Conservation (phyloP, 2,888 invertebrate species). For the Lithophane socia region DNA sequence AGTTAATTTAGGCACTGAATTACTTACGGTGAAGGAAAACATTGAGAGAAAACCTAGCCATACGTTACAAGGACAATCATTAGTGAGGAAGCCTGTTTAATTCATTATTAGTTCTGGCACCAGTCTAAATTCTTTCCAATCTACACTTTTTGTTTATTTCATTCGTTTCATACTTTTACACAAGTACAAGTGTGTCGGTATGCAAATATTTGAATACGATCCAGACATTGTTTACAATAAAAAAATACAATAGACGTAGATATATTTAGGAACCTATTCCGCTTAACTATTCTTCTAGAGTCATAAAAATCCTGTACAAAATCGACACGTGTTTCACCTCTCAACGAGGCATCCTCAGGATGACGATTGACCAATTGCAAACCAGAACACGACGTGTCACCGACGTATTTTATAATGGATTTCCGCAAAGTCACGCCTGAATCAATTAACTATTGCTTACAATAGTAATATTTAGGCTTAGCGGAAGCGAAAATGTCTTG, state of each 20-base stretch:
- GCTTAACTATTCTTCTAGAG: too few species aligned
- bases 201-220: conserved; percentile 30
- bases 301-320: too few species aligned
- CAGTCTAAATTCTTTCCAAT: not conserved
- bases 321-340: too few species aligned
- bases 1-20: not conserved
- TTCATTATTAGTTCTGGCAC: not conserved
- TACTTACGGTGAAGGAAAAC: not conserved
- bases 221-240: conserved; percentile 26
- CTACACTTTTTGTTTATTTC: not conserved
- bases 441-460: conserved; percentile 10
- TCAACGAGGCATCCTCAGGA: too few species aligned
- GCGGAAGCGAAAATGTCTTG: conserved; percentile 3
- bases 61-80: too few species aligned
- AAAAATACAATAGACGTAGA: too few species aligned
- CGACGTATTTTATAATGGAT: too few species aligned
- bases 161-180: not conserved
- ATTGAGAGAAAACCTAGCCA: too few species aligned
- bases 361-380: too few species aligned
- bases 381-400: too few species aligned
- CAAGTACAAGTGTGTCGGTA: not conserved
- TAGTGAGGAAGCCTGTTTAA: not conserved
- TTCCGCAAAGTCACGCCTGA: too few species aligned
- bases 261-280: too few species aligned
- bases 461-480: conserved; percentile 4